Conservation (phyloP, 2,888 invertebrate species). For the Hedychridium roseum region DNA sequence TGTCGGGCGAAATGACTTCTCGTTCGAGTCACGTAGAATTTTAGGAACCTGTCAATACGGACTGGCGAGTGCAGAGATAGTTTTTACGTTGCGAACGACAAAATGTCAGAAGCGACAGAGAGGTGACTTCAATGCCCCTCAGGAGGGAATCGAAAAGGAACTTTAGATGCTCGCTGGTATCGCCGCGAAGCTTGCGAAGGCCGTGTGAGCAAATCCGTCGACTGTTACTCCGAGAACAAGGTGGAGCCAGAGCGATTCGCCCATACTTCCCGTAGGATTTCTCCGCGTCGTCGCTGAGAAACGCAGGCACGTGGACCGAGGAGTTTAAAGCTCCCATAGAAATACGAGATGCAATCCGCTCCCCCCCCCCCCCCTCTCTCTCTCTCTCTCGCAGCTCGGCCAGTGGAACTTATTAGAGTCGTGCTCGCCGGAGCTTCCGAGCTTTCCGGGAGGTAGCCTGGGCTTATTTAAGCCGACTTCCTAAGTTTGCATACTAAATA, state of each 20-base stretch:
- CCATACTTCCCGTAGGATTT: too few relatives aligned
- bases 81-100: not conserved
- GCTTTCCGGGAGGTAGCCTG: slow-evolving; percentile 49
- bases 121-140: slow-evolving; percentile 41
- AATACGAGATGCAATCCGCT: slow-evolving; percentile 51
- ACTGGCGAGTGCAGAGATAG: not conserved
- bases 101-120: slow-evolving; percentile 21
- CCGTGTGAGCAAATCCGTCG: too few relatives aligned
- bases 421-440: slow-evolving; percentile 50
- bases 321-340: slow-evolving; percentile 47
- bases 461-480: slow-evolving; percentile 62
- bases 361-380: too few relatives aligned
- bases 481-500: slow-evolving; percentile 64
- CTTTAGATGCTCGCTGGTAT: too few relatives aligned
- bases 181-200: too few relatives aligned
- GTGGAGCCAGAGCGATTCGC: too few relatives aligned
- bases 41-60: too few relatives aligned
- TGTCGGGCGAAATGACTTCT: too few relatives aligned
- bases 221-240: too few relatives aligned
- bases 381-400: slow-evolving; percentile 47
- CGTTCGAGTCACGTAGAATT: too few relatives aligned
- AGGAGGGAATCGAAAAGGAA: slow-evolving; percentile 40
- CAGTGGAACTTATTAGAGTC: slow-evolving; percentile 60
- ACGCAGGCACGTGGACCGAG: slow-evolving; percentile 24
- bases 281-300: too few relatives aligned